These are phyloP conservation scores for Solenodon paradoxus DNA, from an alignment of 2,113 vertebrate genomes.

Conservation along the genomic window DNA sequence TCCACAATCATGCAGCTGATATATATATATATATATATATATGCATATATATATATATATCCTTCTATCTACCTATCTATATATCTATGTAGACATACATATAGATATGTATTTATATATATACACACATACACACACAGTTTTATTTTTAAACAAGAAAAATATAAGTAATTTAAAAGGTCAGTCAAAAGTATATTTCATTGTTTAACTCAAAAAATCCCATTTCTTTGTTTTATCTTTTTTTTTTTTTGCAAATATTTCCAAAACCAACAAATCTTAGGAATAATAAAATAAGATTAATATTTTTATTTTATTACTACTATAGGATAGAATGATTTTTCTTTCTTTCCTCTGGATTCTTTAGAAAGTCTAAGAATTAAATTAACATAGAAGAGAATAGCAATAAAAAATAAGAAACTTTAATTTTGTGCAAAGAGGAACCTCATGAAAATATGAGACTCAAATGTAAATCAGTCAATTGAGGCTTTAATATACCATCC, in stretches of 20 bases:
- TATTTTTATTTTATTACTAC: not conserved
- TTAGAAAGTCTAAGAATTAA: not conserved
- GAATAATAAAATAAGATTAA: slow-evolving; percentile 36
- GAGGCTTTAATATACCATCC: not conserved
- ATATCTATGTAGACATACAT: too few relatives aligned
- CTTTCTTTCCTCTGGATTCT: not conserved
- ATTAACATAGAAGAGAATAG: not conserved
- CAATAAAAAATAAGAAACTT: not conserved
- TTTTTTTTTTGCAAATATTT: slow-evolving; percentile 37
- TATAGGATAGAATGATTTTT: not conserved
- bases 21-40: too few relatives aligned
- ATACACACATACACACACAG: too few relatives aligned
- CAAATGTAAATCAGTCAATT: not conserved
- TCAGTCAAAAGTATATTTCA: not conserved
- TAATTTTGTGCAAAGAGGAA: not conserved
- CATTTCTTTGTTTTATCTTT: not conserved
- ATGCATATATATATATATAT: too few relatives aligned
- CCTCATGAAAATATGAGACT: not conserved
- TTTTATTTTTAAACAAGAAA: not conserved
- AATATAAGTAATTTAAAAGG: not conserved
- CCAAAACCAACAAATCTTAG: slow-evolving; percentile 16
- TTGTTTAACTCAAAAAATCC: not conserved
- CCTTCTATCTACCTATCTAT: too few relatives aligned
- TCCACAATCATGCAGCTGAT: not conserved
- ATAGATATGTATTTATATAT: too few relatives aligned